Conservation (phyloP, 2,113 vertebrate species). For the Muntiacus muntjak region DNA sequence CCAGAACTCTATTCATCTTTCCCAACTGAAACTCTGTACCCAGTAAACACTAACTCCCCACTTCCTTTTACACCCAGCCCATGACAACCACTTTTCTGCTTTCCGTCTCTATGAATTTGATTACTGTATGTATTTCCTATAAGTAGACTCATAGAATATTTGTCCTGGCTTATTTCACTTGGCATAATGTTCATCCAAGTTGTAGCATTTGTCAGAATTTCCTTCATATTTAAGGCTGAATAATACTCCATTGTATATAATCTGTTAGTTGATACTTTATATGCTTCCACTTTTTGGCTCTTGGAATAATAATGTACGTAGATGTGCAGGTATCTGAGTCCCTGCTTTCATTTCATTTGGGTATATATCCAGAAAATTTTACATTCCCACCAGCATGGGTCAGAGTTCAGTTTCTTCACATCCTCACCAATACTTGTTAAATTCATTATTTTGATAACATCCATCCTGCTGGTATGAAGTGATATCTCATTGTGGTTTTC, state of each 20-base stretch:
- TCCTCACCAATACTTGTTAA: background rate
- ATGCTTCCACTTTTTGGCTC: background rate
- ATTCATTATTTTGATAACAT: background rate
- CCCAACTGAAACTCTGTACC: background rate
- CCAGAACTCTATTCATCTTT: background rate
- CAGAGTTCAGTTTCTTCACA: background rate
- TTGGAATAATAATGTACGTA: background rate
- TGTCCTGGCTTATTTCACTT: background rate
- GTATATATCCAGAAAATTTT: background rate
- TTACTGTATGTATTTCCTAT: background rate
- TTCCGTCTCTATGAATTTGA: background rate
- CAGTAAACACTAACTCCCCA: background rate
- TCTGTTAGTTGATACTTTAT: background rate
- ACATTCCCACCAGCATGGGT: background rate
- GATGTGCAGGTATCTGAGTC: background rate
- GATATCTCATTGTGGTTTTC: background rate
- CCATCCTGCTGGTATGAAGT: background rate
- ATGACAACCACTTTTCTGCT: background rate
- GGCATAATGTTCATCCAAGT: background rate
- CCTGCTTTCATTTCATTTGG: background rate
- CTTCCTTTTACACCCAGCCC: background rate
- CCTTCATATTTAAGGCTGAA: background rate
- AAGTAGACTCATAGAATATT: background rate
- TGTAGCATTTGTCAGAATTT: constrained; percentile 3
- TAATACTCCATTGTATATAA: background rate